Conservation (phyloP, 2,888 invertebrate genomes). For the Dicranocentrus wangi region DNA sequence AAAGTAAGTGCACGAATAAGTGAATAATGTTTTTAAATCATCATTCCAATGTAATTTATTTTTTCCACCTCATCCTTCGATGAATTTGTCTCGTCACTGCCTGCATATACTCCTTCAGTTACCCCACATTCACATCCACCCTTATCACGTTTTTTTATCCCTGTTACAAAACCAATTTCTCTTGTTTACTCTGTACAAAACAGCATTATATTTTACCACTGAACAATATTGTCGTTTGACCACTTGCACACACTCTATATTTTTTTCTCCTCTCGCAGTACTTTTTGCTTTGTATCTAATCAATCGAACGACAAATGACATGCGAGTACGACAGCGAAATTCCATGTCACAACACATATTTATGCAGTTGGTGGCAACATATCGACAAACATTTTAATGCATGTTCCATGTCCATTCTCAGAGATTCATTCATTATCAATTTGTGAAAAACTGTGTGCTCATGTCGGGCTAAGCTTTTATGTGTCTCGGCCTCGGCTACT, state of each 20-base stretch:
- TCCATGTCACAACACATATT: slow-evolving; percentile 35
- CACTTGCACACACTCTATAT: neutral
- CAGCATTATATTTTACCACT: no score
- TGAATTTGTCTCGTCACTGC: no score
- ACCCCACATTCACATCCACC: no score
- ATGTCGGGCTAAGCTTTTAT: slow-evolving; percentile 3
- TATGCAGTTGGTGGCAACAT: neutral
- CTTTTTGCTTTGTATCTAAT: slow-evolving; percentile 43
- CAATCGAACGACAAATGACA: slow-evolving; percentile 60
- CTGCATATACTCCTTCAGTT: no score
- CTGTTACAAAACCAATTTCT: no score
- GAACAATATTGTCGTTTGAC: neutral
- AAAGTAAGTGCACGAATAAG: no score
- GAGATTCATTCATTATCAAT: slow-evolving; percentile 61
- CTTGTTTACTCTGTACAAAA: no score
- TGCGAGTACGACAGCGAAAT: slow-evolving; percentile 48
- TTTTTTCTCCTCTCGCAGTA: neutral
- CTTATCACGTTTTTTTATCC: no score
- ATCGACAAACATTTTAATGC: slow-evolving; percentile 55
- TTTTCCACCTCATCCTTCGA: no score
- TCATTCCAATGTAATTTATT: no score
- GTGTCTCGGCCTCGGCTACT: slow-evolving; percentile 37
- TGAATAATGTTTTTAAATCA: no score
- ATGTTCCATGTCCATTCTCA: slow-evolving; percentile 61
- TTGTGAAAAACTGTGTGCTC: slow-evolving; percentile 46